phyloP scores from a whole-genome alignment of 2,113 vertebrate genomes.

The Oreotragus oreotragus region DNA sequence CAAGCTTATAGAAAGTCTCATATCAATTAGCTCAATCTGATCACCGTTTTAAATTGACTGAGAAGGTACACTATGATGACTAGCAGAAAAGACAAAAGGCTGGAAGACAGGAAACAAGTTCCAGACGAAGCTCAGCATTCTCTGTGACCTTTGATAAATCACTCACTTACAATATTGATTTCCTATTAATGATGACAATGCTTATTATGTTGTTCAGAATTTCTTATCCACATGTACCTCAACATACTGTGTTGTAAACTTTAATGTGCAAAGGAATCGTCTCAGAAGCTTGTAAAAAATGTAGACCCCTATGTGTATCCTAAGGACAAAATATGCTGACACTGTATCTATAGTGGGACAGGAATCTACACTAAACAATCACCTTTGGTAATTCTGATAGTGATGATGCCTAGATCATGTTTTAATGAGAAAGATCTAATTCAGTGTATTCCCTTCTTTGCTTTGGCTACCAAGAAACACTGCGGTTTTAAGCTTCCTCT shows the following conservation, averaged over 20 bases:
- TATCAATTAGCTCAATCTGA: background rate
- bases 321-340: background rate
- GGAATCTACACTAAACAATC: background rate
- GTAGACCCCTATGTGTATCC: background rate
- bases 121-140: background rate
- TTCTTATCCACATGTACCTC: background rate
- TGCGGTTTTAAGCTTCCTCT: background rate
- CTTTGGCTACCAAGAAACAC: background rate
- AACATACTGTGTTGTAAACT: background rate
- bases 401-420: background rate
- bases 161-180: background rate
- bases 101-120: background rate
- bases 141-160: background rate
- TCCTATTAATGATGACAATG: background rate
- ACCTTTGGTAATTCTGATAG: background rate
- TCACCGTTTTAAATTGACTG: background rate
- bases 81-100: background rate
- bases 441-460: background rate
- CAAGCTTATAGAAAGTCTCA: background rate
- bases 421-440: background rate
- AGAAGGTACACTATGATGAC: background rate
- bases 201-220: background rate
- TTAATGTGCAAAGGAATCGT: background rate
- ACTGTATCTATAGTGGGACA: background rate
- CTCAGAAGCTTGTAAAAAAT: background rate